These are phyloP conservation scores for Nasonia oneida DNA, from an alignment of 2,888 invertebrate genomes.

Conservation along the genomic window DNA sequence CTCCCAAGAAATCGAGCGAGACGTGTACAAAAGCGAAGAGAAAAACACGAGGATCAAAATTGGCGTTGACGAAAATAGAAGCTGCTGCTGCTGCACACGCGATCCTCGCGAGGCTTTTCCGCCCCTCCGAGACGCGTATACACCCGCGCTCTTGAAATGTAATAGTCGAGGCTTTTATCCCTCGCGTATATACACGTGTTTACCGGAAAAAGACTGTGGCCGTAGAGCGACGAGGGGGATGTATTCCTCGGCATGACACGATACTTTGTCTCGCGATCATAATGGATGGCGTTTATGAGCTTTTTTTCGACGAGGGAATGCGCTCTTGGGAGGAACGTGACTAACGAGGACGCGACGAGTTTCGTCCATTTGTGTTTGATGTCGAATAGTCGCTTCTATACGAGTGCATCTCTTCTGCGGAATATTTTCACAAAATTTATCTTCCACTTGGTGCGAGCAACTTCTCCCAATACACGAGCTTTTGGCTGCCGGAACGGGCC, in stretches of 20 bases:
- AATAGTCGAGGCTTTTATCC: background rate
- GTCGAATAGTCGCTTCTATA: no score
- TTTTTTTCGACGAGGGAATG: background rate
- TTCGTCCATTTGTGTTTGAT: background rate
- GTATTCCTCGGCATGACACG: background rate
- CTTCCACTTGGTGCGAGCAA: background rate
- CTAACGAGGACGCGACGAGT: no score
- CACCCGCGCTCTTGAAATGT: background rate
- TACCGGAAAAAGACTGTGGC: background rate
- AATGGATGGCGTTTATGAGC: background rate
- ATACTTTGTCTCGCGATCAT: no score
- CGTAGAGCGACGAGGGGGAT: background rate
- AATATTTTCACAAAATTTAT: background rate
- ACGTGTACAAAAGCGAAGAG: background rate
- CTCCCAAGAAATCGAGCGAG: background rate
- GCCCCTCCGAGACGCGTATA: background rate
- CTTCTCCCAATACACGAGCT: background rate
- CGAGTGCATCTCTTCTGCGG: background rate
- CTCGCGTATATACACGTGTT: background rate
- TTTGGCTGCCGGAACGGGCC: background rate
- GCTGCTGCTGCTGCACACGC: background rate
- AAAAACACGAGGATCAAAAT: background rate
- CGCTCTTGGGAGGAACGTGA: no score
- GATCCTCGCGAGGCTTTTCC: background rate
- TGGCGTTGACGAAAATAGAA: conserved; percentile 25